Evolutionary conservation across 2,888 invertebrate genomes (phyloP).

Genomic region (Belgica antarctica): DNA sequence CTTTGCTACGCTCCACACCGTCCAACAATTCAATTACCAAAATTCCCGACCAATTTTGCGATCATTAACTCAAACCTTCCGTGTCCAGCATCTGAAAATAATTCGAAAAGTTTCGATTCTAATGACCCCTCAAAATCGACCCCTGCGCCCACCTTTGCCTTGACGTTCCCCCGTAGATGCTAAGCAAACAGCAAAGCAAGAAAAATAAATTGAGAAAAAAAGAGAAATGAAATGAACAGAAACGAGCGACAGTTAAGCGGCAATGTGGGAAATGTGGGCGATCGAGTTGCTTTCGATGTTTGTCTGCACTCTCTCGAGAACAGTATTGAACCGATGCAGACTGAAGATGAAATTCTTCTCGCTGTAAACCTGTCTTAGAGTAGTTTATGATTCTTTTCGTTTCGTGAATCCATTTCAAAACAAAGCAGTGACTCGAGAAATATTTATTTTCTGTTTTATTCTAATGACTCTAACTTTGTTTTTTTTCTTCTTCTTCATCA

Average conservation of each 20-base stretch:
- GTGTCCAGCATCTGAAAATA: too few species aligned
- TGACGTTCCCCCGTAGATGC: too few species aligned
- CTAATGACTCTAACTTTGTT: not conserved
- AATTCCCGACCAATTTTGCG: too few species aligned
- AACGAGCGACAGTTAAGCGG: not conserved
- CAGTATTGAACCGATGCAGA: not conserved
- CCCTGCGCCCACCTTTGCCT: too few species aligned
- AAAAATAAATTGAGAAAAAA: not conserved
- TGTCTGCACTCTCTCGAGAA: not conserved
- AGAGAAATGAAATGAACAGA: constrained; percentile 1
- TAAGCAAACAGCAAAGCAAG: not conserved
- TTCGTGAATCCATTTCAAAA: not conserved
- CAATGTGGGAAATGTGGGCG: not conserved
- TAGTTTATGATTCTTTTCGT: constrained; percentile 9
- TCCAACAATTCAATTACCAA: too few species aligned
- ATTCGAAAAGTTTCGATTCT: too few species aligned
- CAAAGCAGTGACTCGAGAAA: not conserved
- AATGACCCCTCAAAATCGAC: too few species aligned
- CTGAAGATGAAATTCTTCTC: not conserved
- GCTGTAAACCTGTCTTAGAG: not conserved
- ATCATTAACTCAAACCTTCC: too few species aligned
- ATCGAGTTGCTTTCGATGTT: not conserved
- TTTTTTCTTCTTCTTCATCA: too few species aligned
- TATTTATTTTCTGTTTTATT: constrained; percentile 9
- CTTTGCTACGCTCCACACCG: too few species aligned